These are phyloP conservation scores for Drosophila navojoa DNA, from an alignment of 1,140 invertebrate genomes.

Conservation along the genomic window DNA sequence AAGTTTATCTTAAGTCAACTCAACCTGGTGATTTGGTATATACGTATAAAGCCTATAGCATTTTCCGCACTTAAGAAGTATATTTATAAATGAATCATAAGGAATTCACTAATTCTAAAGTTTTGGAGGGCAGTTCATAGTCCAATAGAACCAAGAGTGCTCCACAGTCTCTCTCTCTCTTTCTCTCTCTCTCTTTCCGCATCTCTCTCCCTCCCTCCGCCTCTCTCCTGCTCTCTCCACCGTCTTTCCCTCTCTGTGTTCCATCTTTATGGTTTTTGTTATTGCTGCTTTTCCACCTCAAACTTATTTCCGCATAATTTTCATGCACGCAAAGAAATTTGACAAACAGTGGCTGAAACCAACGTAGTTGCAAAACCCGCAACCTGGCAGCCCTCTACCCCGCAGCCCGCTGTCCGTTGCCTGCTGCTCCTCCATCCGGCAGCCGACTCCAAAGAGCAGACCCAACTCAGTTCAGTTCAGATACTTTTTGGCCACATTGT, in stretches of 20 bases:
- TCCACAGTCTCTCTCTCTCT: not conserved
- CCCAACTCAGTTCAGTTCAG: slow-evolving; percentile 59
- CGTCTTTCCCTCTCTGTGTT: not conserved
- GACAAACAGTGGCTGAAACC: slow-evolving; percentile 63
- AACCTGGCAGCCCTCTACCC: not conserved
- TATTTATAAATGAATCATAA: too few relatives aligned
- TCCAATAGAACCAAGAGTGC: not conserved
- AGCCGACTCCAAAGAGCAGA: slow-evolving; percentile 31
- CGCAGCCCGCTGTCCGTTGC: not conserved
- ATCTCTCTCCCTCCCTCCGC: not conserved
- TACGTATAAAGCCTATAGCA: too few relatives aligned
- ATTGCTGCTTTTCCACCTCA: slow-evolving; percentile 11
- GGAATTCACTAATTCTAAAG: too few relatives aligned
- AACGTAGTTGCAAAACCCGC: slow-evolving; percentile 10
- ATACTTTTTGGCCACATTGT: slow-evolving; percentile 69
- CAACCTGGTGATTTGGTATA: too few relatives aligned
- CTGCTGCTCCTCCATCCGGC: not conserved
- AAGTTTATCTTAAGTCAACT: too few relatives aligned
- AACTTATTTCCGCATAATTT: slow-evolving; percentile 50
- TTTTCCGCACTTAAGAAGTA: too few relatives aligned
- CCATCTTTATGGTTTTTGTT: slow-evolving; percentile 1
- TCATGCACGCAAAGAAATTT: slow-evolving; percentile 61
- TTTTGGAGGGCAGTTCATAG: not conserved
- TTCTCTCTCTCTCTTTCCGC: not conserved
- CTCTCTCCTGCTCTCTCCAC: too few relatives aligned